These are phyloP conservation scores for Drosophila varians DNA, from an alignment of 1,140 invertebrate species.

Conservation along the genomic window DNA sequence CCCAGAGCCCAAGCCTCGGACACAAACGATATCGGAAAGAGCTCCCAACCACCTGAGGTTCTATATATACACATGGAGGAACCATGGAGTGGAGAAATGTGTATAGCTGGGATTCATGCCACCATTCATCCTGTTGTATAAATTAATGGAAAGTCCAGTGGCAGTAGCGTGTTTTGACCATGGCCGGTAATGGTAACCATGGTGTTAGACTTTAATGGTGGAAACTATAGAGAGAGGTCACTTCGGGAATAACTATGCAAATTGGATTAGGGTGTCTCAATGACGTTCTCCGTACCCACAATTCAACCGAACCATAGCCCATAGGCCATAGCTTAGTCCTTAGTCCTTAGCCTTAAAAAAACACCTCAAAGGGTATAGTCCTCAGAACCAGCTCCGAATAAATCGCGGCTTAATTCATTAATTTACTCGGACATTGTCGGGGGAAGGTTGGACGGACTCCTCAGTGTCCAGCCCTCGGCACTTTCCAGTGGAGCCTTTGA, in stretches of 20 bases:
- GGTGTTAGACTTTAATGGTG: conserved; percentile 43
- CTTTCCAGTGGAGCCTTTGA: conserved; percentile 56
- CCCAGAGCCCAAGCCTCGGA: conserved; percentile 10
- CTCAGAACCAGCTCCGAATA: conserved; percentile 21
- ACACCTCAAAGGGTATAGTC: conserved; percentile 23
- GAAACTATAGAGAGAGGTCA: conserved; percentile 66
- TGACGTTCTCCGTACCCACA: conserved; percentile 44
- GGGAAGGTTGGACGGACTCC: conserved; percentile 28
- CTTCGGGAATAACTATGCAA: conserved; percentile 54
- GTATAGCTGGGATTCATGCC: conserved; percentile 34
- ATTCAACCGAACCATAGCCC: conserved; percentile 7
- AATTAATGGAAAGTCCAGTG: conserved; percentile 78
- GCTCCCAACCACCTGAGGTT: conserved; percentile 42
- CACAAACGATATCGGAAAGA: background rate
- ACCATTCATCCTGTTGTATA: conserved; percentile 56
- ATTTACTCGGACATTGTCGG: conserved; percentile 33
- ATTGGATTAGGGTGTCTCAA: conserved; percentile 57
- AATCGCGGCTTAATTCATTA: conserved; percentile 42
- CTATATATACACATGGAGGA: background rate
- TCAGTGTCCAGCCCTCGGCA: conserved; percentile 44
- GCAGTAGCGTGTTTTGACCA: conserved; percentile 74
- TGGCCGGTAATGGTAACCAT: conserved; percentile 67
- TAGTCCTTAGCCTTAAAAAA: background rate
- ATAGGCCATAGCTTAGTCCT: too few relatives aligned
- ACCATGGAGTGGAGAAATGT: conserved; percentile 1